Evolutionary conservation across 2,797 vertebrate genomes (phyloP).

Genomic region (Danio albolineatus): DNA sequence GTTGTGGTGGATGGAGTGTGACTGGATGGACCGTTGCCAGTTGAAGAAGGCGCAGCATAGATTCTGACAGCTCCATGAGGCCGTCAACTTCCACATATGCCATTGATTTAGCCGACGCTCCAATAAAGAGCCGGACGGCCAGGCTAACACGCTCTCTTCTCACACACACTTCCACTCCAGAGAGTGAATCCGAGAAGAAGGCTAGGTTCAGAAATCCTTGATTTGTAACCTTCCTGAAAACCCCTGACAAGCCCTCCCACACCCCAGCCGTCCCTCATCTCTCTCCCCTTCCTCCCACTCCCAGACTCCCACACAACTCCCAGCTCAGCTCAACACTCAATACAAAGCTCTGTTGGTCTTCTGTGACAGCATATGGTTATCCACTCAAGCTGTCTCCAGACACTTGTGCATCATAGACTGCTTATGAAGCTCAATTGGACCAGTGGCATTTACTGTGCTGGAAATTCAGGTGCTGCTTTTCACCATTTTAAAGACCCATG

Average conservation of each 20-base stretch:
- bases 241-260: constrained; percentile 68
- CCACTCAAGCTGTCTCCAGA: constrained; percentile 78
- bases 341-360: constrained; percentile 78
- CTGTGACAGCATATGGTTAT: constrained; percentile 85
- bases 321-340: constrained; percentile 80
- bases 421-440: constrained; percentile 32
- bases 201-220: constrained; percentile 78
- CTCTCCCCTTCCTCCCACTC: constrained; percentile 74
- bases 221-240: constrained; percentile 83
- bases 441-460: constrained; percentile 23
- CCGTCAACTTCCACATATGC: constrained; percentile 73
- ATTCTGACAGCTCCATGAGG: constrained; percentile 77
- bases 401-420: constrained; percentile 66
- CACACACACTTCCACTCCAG: constrained; percentile 51
- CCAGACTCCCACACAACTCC: constrained; percentile 82
- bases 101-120: constrained; percentile 74
- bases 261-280: constrained; percentile 73
- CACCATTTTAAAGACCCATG: neutral
- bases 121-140: constrained; percentile 65
- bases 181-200: constrained; percentile 63
- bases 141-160: constrained; percentile 52
- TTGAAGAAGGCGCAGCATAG: constrained; percentile 62
- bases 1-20: constrained; percentile 70
- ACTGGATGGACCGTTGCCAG: constrained; percentile 68
- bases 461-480: constrained; percentile 27